Evolutionary conservation across 2,888 invertebrate species (phyloP), one percentile per base, ranked within the genome.

Genomic region (Protophormia terraenovae): DNA sequence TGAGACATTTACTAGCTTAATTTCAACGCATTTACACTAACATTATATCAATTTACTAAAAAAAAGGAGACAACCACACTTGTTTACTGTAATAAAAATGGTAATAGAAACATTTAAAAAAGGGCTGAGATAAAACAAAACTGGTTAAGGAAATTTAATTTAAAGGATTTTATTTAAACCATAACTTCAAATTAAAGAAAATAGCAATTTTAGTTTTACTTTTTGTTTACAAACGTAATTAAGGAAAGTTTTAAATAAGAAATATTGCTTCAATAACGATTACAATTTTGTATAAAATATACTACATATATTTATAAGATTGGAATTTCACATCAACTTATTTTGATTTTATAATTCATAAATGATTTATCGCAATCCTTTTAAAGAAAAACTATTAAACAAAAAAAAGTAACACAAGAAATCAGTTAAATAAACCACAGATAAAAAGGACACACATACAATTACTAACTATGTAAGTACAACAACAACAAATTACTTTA

Each of bases 21-120:
- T 90, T 91, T 89, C 88, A 90, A 90, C 90, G 89, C 90, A 91
- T 90, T 90, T 89, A 90, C 91, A 90, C 89, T 88, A 86, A 90
- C 89, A 90, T 89, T 89, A 90, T 90, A 89, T 90, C 90, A 90
- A 90, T 90, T 90, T 89, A 88, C 88, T 83, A 78, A 41, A 71
- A 72, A 47, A 58, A 75, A 80, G 22, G 5, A 60, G 38, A 35
- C 16, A 12, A 45, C 3, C 14, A n/a, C 24, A 62, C n/a, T 41
- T 5, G n/a, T 41, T 10, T 32, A 3, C 41, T 3, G n/a, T 41
- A 19, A 47, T 19, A 19, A 19, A 47, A 47, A 47, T 47, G 27
- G 5, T 7, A 55, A 27, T 27, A 55, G 1, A 27, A n/a, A 55
- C 3, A 53, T 24, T 53, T 1, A 0, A 1, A 1, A n/a, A 29